Evolutionary conservation across 2,888 invertebrate genomes (phyloP), one percentile per base, ranked within the genome.

Genomic region (Noctua comes): DNA sequence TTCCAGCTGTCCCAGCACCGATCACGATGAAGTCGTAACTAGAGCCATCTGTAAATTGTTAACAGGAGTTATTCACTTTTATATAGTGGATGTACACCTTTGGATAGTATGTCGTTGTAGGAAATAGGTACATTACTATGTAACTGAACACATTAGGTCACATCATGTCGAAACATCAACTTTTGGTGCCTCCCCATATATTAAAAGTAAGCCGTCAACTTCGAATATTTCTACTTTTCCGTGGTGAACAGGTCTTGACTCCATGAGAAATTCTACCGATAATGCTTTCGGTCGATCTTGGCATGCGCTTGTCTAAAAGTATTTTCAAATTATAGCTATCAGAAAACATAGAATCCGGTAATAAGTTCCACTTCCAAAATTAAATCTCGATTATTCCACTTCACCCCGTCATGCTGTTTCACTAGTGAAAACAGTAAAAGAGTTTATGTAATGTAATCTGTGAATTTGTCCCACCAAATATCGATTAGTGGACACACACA

Each of bases 1-100:
- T 82, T 0, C 93, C 93, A 0, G 91, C 92, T 5, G 92, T 85
- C 0, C 93, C 92, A 0, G 88, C 91, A 0, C 93, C 92, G 0
- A 91, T 85, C n/a, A 93, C 81, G 2, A 93, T 85, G 59, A 91
- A 91, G 51, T 92, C 91, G 54, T 72, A 91, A 36, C 54, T 85
- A 0, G 76, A 79, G 0, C 86, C 85, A 88, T 90, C 91, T 91
- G 79, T 40, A 68, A 40, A 64, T 27, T 73, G 1, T 40, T 73
- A 10, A 36, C 5, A 46, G 7, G n/a, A 18, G 31, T 31, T 46
- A 46, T 48, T 11, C 21, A 48, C 13, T n/a, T 36, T 73, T 31
- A 31, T 31, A 73, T 24, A 10, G n/a, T 31, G 7, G 6, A 21
- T 21, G 6, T 54, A 62, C 13, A 62, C 3, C 21, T 21, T 64